Conservation (phyloP, 1,140 invertebrate species). For the Conus ventricosus region DNA sequence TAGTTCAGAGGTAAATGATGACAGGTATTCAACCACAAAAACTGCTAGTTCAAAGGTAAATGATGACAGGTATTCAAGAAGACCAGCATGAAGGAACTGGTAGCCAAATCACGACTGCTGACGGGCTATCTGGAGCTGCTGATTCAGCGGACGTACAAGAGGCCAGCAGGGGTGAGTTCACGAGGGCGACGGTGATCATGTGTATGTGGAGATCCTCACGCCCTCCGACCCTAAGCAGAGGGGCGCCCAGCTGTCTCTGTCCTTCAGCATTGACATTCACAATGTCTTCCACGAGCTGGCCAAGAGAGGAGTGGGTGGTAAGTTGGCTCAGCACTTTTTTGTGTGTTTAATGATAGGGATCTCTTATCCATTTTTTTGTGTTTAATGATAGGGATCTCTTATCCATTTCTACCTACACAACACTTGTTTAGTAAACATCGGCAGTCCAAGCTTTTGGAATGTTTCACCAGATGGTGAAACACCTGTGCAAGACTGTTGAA, state of each 20-base stretch:
- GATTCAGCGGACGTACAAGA: neutral
- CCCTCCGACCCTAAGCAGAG: conserved; percentile 77
- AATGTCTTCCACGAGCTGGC: conserved; percentile 76
- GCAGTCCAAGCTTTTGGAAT: too few relatives aligned
- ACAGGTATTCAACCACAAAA: too few relatives aligned
- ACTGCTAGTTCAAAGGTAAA: too few relatives aligned
- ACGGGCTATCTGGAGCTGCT: conserved; percentile 76
- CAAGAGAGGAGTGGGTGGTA: conserved; percentile 47
- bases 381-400: too few relatives aligned
- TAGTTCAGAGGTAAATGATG: too few relatives aligned
- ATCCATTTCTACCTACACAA: too few relatives aligned
- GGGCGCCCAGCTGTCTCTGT: conserved; percentile 78
- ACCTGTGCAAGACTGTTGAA: too few relatives aligned
- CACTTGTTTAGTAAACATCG: too few relatives aligned
- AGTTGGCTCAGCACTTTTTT: too few relatives aligned
- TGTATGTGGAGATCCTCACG: conserved; percentile 76
- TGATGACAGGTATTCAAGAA: conserved; percentile 76
- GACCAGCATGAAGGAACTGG: conserved; percentile 75
- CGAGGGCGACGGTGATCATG: conserved; percentile 23
- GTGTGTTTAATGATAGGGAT: too few relatives aligned
- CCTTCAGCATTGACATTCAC: conserved; percentile 71
- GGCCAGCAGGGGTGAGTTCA: neutral
- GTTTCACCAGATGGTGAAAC: too few relatives aligned
- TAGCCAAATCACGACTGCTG: conserved; percentile 77
- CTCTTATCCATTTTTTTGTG: too few relatives aligned